Base-by-base conservation (phyloP, 2,113 vertebrate species). In the Pterocles burchelli region DNA sequence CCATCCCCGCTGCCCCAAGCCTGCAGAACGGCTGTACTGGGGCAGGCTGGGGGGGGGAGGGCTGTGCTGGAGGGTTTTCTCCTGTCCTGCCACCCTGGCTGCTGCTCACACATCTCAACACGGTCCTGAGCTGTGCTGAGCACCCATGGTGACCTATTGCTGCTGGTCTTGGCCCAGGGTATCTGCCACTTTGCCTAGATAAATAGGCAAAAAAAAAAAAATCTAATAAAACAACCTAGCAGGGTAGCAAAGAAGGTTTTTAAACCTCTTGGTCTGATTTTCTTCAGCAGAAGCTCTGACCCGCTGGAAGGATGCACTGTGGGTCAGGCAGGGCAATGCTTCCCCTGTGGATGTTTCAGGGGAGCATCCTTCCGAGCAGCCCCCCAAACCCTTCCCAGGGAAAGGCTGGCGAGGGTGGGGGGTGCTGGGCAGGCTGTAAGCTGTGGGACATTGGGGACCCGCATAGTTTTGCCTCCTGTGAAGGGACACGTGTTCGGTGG, bases 71-170 rank as follows among this genome's bases (percentile, higher is more conserved):
- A 10, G 52, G 43, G 34, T 31, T 34, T 11, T 6, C 28, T 54
- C 18, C 65, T 0, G 0, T 46, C 66, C 65, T 2, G 0, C 63
- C 17, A 11, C 63, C 33, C 46, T 4, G 46, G 26, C 55, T 33
- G 63, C 55, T 38, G 63, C 55, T 54, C 11, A n/a, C 3, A 0
- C 55, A 1, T 28, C 65, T 33, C 16, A 0, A 34, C 13, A 1
- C 1, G 4, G 43, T 29, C 45, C 61, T 20, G 71, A 7, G 51
- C 71, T 6, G 8, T 1, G 45, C 36, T 7, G 43, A 49, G 70
- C 46, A 7, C 14, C 52, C n/a, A 0, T 2, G 8, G 25, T 8
- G 9, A 10, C 52, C n/a, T 12, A 12, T 38, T 2, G 6, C 36
- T 28, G 36, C 45, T 18, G 5, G 43, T 8, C 17, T 41, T 22